Conservation (phyloP, 2,797 vertebrate species). For the Labroides dimidiatus region DNA sequence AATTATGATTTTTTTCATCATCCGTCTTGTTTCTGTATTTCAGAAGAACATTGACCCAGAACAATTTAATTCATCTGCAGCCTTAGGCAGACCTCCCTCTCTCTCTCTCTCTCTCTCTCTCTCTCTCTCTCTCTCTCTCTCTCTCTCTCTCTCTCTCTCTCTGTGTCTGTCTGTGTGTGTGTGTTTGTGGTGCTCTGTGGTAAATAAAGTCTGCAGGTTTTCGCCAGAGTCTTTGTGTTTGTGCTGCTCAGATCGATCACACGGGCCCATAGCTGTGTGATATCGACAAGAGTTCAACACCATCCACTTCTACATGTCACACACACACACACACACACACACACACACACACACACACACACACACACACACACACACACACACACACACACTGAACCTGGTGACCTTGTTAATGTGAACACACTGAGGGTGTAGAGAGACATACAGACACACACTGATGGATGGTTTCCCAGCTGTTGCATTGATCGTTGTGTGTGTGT, state of each 20-base stretch:
- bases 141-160: too few relatives aligned
- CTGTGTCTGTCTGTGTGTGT: slow-evolving; percentile 5
- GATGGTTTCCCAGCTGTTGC: background rate
- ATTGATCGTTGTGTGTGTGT: slow-evolving; percentile 6
- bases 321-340: slow-evolving; percentile 6
- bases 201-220: too few relatives aligned
- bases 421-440: background rate
- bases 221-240: background rate
- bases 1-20: slow-evolving; percentile 15
- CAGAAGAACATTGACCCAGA: slow-evolving; percentile 29
- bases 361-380: background rate
- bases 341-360: too few relatives aligned
- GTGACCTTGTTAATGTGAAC: slow-evolving; percentile 1
- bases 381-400: too few relatives aligned
- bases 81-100: slow-evolving; percentile 16
- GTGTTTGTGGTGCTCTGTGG: background rate
- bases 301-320: slow-evolving; percentile 12
- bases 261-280: background rate
- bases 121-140: too few relatives aligned
- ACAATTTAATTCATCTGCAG: slow-evolving; percentile 23
- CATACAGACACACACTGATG: background rate
- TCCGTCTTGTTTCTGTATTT: slow-evolving; percentile 18
- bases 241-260: slow-evolving; percentile 11
- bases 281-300: slow-evolving; percentile 15
- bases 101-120: too few relatives aligned